A percentile compares a stretch with the other conserved stretches of the same genome.
phyloP scores from a whole-genome alignment of 1,140 invertebrate genomes.

The Drosophila lacteicornis region DNA sequence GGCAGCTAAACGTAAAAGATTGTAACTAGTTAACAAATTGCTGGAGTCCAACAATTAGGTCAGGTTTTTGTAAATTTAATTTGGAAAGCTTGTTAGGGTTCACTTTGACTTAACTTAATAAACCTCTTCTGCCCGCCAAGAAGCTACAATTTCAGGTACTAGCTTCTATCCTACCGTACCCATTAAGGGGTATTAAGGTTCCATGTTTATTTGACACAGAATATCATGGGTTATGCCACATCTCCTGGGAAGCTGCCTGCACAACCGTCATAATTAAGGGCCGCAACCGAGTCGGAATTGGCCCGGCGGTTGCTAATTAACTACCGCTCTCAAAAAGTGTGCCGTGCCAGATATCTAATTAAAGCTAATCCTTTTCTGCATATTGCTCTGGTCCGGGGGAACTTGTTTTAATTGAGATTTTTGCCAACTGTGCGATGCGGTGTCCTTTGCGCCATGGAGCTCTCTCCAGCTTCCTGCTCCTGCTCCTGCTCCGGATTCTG shows the following conservation, averaged over 20 bases:
- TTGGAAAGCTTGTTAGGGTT: not conserved
- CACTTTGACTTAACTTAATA: not conserved
- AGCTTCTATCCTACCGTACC: not conserved
- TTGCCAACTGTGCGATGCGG: conserved; percentile 28
- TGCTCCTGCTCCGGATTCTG: conserved; percentile 18
- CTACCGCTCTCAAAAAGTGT: conserved; percentile 42
- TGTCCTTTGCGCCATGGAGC: conserved; percentile 35
- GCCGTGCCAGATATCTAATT: conserved; percentile 59
- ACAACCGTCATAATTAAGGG: conserved; percentile 45
- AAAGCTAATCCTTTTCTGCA: conserved; percentile 69
- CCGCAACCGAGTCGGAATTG: conserved; percentile 25
- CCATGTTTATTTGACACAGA: conserved; percentile 1
- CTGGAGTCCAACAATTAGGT: not conserved
- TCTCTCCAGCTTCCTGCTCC: conserved; percentile 16
- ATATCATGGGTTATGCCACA: not conserved
- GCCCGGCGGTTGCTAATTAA: conserved; percentile 59
- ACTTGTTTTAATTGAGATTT: conserved; percentile 14
- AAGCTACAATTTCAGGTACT: not conserved
- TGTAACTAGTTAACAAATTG: not conserved
- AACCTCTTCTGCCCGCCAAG: not conserved
- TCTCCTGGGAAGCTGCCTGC: conserved; percentile 8
- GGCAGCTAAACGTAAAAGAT: not conserved
- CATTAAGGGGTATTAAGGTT: not conserved
- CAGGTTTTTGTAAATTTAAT: not conserved
- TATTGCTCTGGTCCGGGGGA: conserved; percentile 27